phyloP scores from a whole-genome alignment of 2,888 invertebrate species.

The Lottia scabra region DNA sequence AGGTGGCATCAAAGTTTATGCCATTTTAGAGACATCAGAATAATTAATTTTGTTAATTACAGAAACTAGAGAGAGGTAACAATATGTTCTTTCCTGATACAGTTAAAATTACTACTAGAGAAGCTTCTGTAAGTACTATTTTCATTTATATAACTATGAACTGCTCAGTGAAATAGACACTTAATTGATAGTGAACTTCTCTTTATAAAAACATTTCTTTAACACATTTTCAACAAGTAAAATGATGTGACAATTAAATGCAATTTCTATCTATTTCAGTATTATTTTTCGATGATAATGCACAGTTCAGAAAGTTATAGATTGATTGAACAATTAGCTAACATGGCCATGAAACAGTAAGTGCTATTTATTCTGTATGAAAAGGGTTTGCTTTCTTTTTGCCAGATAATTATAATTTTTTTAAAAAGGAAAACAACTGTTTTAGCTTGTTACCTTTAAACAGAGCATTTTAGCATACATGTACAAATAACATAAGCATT shows the following conservation, averaged over 20 bases:
- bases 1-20: too few relatives aligned
- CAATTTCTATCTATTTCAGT: conserved; percentile 66
- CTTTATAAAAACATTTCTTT: too few relatives aligned
- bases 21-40: too few relatives aligned
- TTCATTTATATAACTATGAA: not conserved
- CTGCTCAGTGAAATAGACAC: not conserved
- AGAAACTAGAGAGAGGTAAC: conserved; percentile 69
- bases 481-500: too few relatives aligned
- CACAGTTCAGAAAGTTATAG: conserved; percentile 89
- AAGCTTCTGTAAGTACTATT: conserved; percentile 73
- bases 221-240: too few relatives aligned
- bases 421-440: too few relatives aligned
- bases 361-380: conserved; percentile 30
- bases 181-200: not conserved
- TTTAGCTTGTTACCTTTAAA: too few relatives aligned
- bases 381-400: too few relatives aligned
- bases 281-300: conserved; percentile 92
- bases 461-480: too few relatives aligned
- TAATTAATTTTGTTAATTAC: conserved; percentile 27
- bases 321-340: conserved; percentile 94
- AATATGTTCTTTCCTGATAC: conserved; percentile 82
- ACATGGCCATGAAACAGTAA: conserved; percentile 90
- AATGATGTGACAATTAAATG: too few relatives aligned
- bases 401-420: too few relatives aligned
- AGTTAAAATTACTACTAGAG: conserved; percentile 86